Percentiles rank a stretch among this genome's conserved stretches.
Conservation (phyloP, 2,888 invertebrate genomes). For the Kryphioiulus occultus region DNA sequence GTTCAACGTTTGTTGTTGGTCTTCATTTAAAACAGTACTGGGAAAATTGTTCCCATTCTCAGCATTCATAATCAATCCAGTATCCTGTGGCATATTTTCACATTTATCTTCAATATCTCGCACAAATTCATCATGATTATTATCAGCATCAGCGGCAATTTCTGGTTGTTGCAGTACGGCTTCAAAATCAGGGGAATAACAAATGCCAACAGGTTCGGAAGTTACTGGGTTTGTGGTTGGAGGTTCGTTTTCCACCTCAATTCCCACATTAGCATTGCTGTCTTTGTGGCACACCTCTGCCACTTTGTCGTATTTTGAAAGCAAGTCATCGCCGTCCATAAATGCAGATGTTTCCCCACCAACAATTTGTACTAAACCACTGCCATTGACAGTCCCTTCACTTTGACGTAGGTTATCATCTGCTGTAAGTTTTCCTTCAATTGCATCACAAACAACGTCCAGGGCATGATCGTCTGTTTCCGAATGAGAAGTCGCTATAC, state of each 20-base stretch:
- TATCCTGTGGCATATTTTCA: background rate
- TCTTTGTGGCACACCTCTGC: background rate
- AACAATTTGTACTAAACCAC: background rate
- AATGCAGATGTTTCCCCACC: background rate
- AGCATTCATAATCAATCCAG: background rate
- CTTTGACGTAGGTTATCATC: background rate
- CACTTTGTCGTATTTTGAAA: background rate
- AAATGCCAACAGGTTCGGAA: background rate
- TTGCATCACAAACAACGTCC: background rate
- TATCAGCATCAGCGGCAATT: background rate
- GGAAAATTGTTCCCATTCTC: background rate
- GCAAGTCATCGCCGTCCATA: background rate
- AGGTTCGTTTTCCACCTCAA: background rate
- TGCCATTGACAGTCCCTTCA: background rate
- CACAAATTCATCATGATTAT: background rate
- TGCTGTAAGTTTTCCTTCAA: background rate
- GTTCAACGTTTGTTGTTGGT: background rate
- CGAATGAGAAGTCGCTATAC: background rate
- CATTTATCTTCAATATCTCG: background rate
- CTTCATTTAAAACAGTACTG: background rate
- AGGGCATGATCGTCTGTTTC: background rate
- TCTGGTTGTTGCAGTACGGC: background rate
- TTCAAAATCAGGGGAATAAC: background rate
- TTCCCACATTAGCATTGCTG: background rate
- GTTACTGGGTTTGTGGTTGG: background rate